Percentiles rank a stretch among this genome's conserved stretches.
These are phyloP conservation scores for Rhynchomys soricoides DNA, from an alignment of 2,113 vertebrate species.

Conservation along the genomic window DNA sequence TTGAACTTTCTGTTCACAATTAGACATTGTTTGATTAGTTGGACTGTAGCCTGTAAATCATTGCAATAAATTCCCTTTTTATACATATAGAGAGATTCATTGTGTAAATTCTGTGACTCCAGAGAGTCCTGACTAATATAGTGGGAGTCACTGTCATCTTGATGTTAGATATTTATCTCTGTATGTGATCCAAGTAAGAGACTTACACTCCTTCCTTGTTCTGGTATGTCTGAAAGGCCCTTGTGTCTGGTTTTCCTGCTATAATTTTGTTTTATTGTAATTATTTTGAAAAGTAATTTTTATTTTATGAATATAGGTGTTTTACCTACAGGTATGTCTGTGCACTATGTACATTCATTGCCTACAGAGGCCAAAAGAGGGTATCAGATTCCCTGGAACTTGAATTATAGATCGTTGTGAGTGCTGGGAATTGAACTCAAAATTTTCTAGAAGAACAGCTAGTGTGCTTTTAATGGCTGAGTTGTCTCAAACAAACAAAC, in stretches of 20 bases:
- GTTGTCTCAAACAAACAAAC: neutral
- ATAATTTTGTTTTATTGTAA: neutral
- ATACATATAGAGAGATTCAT: neutral
- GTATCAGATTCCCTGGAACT: neutral
- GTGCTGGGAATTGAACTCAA: neutral
- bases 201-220: neutral
- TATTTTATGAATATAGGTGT: neutral
- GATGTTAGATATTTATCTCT: neutral
- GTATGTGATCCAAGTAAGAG: neutral
- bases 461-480: neutral
- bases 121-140: neutral
- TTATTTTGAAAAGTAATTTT: neutral
- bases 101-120: neutral
- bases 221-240: neutral
- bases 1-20: neutral
- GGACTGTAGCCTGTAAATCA: neutral
- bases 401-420: neutral
- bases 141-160: neutral
- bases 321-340: neutral
- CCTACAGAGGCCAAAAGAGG: neutral
- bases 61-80: neutral
- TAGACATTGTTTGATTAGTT: neutral
- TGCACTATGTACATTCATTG: neutral
- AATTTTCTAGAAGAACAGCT: neutral
- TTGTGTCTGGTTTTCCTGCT: neutral